Conservation (phyloP, 2,113 vertebrate genomes). For the Phaetusa simplex region DNA sequence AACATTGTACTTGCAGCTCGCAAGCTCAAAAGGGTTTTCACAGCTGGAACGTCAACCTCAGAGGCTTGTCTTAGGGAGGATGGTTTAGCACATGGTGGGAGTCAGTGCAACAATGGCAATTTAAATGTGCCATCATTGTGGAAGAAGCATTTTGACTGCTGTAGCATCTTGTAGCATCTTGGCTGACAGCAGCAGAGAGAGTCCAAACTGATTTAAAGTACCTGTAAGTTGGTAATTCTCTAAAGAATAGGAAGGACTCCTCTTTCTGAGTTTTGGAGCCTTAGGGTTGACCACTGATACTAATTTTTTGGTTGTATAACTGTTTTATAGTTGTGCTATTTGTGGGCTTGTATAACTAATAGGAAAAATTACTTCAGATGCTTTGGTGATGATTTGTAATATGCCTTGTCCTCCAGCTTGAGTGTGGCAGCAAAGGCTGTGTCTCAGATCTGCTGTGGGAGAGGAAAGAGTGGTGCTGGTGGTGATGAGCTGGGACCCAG, state of each 20-base stretch:
- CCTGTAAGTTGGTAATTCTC: neutral
- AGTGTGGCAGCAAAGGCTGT: neutral
- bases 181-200: neutral
- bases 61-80: neutral
- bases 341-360: neutral
- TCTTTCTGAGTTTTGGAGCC: neutral
- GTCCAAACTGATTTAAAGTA: neutral
- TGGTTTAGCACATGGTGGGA: neutral
- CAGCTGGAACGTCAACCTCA: accelerated
- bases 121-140: neutral
- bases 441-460: neutral
- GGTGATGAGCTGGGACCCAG: neutral
- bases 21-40: neutral
- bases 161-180: neutral
- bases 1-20: neutral
- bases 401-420: neutral
- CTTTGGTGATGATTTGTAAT: neutral
- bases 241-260: neutral
- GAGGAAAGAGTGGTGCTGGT: neutral
- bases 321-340: neutral
- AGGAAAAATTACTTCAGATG: neutral
- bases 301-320: neutral
- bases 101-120: neutral
- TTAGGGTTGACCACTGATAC: neutral
- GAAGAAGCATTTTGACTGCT: neutral